Evolutionary conservation across 2,797 vertebrate genomes (phyloP).

Genomic region (Pteronotus mesoamericanus): DNA sequence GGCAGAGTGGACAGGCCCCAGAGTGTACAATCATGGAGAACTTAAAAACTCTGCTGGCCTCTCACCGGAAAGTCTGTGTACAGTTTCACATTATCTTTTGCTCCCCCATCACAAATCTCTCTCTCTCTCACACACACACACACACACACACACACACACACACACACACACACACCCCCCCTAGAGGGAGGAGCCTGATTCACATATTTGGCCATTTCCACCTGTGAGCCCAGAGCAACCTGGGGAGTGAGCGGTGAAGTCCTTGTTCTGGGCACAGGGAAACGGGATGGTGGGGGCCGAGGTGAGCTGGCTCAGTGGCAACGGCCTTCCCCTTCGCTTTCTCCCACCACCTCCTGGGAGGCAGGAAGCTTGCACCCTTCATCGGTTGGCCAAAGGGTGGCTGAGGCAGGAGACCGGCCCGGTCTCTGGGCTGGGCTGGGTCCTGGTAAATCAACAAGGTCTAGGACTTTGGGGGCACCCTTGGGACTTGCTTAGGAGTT

Average conservation of each 20-base stretch:
- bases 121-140: neutral
- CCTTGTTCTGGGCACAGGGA: neutral
- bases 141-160: too few species aligned
- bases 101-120: neutral
- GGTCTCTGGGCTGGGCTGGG: neutral
- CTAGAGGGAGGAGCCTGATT: neutral
- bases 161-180: too few species aligned
- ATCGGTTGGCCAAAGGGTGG: neutral
- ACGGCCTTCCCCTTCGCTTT: neutral
- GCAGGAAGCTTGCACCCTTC: neutral
- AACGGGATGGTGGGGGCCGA: neutral
- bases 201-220: slow-evolving; percentile 20
- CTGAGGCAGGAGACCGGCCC: neutral
- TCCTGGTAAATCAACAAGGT: neutral
- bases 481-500: neutral
- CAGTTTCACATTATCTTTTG: slow-evolving; percentile 53
- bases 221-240: neutral
- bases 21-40: neutral
- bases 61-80: neutral
- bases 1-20: neutral
- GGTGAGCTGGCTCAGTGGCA: neutral
- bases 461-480: neutral
- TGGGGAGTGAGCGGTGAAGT: neutral
- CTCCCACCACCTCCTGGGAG: neutral
- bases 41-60: neutral